Evolutionary conservation across 2,113 vertebrate genomes (phyloP).

Genomic region (Eulemur macaco): DNA sequence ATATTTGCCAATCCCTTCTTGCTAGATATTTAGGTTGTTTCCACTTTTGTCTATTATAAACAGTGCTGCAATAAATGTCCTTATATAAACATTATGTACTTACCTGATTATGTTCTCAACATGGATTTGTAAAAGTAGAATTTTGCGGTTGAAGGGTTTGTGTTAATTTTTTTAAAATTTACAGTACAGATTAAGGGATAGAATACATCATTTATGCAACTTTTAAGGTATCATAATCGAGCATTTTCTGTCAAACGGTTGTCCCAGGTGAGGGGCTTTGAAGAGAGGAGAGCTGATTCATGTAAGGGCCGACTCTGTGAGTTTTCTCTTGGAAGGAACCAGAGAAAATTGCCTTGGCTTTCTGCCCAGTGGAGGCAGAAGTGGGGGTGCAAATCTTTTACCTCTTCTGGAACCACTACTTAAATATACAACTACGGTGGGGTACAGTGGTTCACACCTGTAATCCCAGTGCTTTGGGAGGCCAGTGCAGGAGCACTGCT

Average conservation of each 20-base stretch:
- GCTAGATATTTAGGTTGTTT: neutral
- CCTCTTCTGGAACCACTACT: slow-evolving; percentile 43
- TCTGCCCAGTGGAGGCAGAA: neutral
- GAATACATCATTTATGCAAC: neutral
- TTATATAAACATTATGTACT: neutral
- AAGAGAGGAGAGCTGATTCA: neutral
- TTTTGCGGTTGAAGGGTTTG: neutral
- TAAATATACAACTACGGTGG: neutral
- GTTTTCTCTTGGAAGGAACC: neutral
- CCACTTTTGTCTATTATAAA: neutral
- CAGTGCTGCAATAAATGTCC: neutral
- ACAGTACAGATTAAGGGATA: neutral
- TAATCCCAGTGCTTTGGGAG: no score
- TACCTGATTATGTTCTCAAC: neutral
- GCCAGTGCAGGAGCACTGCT: no score
- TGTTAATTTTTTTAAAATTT: neutral
- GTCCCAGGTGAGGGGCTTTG: neutral
- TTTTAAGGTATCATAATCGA: neutral
- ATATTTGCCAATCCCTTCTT: neutral
- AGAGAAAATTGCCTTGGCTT: accelerated
- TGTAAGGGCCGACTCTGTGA: neutral
- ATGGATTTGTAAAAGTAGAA: neutral
- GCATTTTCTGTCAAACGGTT: neutral
- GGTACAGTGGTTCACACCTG: neutral
- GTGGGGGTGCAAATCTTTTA: accelerated